Conservation (phyloP, 2,888 invertebrate genomes). For the Lasioglossum lativentre region DNA sequence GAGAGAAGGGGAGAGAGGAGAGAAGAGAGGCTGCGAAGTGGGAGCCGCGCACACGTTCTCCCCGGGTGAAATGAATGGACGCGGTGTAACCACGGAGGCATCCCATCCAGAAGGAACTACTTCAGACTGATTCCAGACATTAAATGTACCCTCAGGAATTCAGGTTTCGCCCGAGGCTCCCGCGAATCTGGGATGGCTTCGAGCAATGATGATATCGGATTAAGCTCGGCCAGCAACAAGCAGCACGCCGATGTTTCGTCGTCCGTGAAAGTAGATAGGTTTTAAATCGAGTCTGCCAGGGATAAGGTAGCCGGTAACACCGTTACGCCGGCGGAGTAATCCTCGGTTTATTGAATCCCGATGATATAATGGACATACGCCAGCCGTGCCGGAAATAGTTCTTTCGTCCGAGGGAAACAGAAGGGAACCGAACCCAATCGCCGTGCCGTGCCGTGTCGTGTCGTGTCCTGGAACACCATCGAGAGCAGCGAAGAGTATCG, state of each 20-base stretch:
- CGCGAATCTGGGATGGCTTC: slow-evolving; percentile 72
- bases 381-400: slow-evolving; percentile 53
- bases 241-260: slow-evolving; percentile 46
- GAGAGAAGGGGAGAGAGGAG: not conserved
- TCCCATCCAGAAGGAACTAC: slow-evolving; percentile 50
- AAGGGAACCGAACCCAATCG: slow-evolving; percentile 11
- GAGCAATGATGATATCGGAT: slow-evolving; percentile 70
- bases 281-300: slow-evolving; percentile 65
- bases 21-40: not conserved
- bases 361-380: slow-evolving; percentile 62
- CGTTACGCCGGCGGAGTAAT: slow-evolving; percentile 49
- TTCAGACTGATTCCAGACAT: slow-evolving; percentile 60
- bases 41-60: not conserved
- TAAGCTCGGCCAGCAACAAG: slow-evolving; percentile 60
- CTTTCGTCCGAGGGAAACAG: slow-evolving; percentile 10
- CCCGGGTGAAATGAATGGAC: slow-evolving; percentile 67
- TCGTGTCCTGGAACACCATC: not conserved
- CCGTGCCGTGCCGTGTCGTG: not conserved
- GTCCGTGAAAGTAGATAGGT: slow-evolving; percentile 68
- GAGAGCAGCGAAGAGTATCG: not conserved
- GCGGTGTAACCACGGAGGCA: slow-evolving; percentile 56
- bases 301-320: not conserved
- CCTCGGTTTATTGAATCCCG: slow-evolving; percentile 60
- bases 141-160: slow-evolving; percentile 68
- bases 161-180: slow-evolving; percentile 69